Conservation (phyloP, 1,140 invertebrate genomes). For the Hylyphantes graminicola region DNA sequence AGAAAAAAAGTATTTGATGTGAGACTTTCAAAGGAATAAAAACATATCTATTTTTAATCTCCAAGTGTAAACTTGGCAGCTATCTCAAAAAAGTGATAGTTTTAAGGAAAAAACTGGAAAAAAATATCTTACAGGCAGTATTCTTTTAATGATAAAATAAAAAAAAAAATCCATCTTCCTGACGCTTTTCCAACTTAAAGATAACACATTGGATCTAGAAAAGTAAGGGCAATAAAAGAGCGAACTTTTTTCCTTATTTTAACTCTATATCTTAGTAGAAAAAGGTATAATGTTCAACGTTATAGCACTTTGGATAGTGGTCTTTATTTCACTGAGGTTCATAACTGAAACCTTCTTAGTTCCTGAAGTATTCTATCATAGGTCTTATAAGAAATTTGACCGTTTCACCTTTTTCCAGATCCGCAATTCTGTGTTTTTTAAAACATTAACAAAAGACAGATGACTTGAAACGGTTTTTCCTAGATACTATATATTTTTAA, state of each 20-base stretch:
- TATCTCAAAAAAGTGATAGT: conserved; percentile 23
- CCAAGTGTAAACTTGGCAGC: conserved; percentile 5
- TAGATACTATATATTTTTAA: conserved; percentile 47
- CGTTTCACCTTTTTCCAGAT: background rate
- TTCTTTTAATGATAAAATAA: background rate
- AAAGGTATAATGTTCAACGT: background rate
- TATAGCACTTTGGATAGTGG: no score
- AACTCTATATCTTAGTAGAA: background rate
- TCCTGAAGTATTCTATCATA: background rate
- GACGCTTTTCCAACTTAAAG: conserved; percentile 9
- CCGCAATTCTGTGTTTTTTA: background rate
- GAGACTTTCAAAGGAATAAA: background rate
- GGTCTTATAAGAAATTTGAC: conserved; percentile 24
- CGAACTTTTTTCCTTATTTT: background rate
- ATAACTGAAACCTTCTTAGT: background rate
- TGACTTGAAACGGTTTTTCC: conserved; percentile 16
- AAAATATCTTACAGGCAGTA: background rate
- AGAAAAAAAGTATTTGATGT: no score
- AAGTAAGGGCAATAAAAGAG: conserved; percentile 26
- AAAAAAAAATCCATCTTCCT: background rate
- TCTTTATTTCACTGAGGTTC: no score
- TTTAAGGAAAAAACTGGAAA: background rate
- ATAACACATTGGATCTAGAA: background rate
- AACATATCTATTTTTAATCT: conserved; percentile 15
- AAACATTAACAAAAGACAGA: background rate